Evolutionary conservation across 2,113 vertebrate genomes (phyloP).

Genomic region (Panthera tigris): DNA sequence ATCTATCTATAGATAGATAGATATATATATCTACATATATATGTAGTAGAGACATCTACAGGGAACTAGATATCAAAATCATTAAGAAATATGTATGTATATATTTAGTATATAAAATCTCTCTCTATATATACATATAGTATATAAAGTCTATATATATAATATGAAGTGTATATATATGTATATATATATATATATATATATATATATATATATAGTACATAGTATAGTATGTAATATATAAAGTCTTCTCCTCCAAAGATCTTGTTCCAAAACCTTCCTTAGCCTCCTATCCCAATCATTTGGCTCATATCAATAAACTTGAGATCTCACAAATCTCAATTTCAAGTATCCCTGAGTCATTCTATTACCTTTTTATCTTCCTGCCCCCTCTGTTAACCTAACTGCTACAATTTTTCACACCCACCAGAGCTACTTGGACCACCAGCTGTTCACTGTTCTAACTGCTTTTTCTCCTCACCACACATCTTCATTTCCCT

Average conservation of each 20-base stretch:
- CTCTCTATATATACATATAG: too few species aligned
- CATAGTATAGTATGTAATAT: too few species aligned
- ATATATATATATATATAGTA: too few species aligned
- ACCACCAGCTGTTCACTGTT: not conserved
- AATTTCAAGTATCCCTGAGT: fast-evolving
- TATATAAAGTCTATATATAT: too few species aligned
- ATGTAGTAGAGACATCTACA: too few species aligned
- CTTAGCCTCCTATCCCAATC: not conserved
- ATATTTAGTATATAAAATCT: too few species aligned
- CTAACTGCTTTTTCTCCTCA: not conserved
- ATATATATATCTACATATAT: too few species aligned
- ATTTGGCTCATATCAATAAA: not conserved
- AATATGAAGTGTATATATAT: too few species aligned
- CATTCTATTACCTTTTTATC: not conserved
- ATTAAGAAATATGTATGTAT: too few species aligned
- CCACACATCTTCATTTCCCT: not conserved
- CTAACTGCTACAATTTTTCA: not conserved
- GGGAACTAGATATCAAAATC: too few species aligned
- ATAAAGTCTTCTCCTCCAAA: not conserved
- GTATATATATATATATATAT: not conserved
- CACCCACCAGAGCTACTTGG: fast-evolving
- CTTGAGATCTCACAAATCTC: not conserved
- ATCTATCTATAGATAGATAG: not conserved
- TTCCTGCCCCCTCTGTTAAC: not conserved
- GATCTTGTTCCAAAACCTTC: not conserved